Percentiles rank a stretch among this genome's conserved stretches.
Evolutionary conservation across 2,888 invertebrate species (phyloP).

Genomic region (Balanococcus diminutus): DNA sequence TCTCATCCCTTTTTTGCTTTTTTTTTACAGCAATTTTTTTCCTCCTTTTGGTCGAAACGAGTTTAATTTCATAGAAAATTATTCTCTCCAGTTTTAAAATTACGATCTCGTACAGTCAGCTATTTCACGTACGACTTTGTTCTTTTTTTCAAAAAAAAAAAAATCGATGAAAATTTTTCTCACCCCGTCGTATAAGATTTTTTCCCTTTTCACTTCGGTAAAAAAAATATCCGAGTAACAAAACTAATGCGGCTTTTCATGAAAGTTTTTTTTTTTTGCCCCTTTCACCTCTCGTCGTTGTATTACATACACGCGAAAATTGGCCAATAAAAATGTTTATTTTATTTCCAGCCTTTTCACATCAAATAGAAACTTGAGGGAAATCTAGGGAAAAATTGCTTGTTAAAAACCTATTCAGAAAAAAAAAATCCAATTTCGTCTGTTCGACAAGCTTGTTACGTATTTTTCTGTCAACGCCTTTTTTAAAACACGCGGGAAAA

Average conservation of each 20-base stretch:
- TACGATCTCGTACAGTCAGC: not conserved
- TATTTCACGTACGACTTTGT: not conserved
- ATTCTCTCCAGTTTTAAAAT: too few relatives aligned
- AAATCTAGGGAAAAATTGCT: constrained; percentile 53
- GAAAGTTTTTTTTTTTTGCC: constrained; percentile 51
- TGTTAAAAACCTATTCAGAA: constrained; percentile 55
- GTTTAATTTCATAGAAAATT: not conserved
- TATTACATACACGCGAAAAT: constrained; percentile 49
- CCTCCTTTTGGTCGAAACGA: too few relatives aligned
- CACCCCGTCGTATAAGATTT: not conserved
- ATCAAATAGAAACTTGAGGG: constrained; percentile 55
- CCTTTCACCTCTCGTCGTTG: constrained; percentile 52
- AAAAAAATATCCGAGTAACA: constrained; percentile 21
- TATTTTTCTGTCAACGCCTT: constrained; percentile 55
- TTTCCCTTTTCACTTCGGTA: not conserved
- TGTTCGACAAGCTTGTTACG: constrained; percentile 55
- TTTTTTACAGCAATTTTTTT: too few relatives aligned
- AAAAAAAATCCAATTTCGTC: constrained; percentile 56
- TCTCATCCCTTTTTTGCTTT: not conserved
- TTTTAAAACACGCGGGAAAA: constrained; percentile 47
- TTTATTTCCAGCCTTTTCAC: constrained; percentile 54
- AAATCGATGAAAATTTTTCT: not conserved
- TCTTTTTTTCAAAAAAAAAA: too few relatives aligned
- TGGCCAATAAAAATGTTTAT: constrained; percentile 55
- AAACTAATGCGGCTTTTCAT: constrained; percentile 51